Evolutionary conservation across 1,140 invertebrate species (phyloP).

Genomic region (Sycobia sp.): DNA sequence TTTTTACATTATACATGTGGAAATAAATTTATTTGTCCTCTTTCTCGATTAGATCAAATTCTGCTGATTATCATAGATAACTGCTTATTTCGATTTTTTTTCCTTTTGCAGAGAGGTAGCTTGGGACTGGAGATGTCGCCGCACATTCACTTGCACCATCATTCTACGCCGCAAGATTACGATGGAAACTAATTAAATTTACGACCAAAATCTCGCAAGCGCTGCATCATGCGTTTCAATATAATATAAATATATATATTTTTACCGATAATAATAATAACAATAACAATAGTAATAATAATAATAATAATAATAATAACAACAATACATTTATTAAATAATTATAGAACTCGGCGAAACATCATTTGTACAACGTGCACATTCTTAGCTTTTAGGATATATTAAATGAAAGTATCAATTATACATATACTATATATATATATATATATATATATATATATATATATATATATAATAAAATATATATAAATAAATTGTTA

Average conservation of each 20-base stretch:
- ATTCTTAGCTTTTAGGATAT: conserved; percentile 23
- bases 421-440: no score
- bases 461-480: no score
- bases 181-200: conserved; percentile 45
- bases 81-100: background rate
- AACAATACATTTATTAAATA: background rate
- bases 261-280: conserved; percentile 23
- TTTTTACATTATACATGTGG: no score
- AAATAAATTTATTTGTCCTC: no score
- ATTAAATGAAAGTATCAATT: no score
- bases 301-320: no score
- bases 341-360: conserved; percentile 8
- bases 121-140: conserved; percentile 58
- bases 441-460: no score
- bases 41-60: no score
- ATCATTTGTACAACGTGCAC: conserved; percentile 25
- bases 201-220: conserved; percentile 13
- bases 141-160: conserved; percentile 59
- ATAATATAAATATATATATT: no score
- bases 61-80: no score
- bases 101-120: conserved; percentile 50
- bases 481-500: no score
- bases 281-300: conserved; percentile 23
- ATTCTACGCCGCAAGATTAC: conserved; percentile 49
- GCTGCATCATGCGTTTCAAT: conserved; percentile 31